Base-by-base conservation (phyloP, 2,888 invertebrate genomes). In the Chaetoderma sp. region DNA sequence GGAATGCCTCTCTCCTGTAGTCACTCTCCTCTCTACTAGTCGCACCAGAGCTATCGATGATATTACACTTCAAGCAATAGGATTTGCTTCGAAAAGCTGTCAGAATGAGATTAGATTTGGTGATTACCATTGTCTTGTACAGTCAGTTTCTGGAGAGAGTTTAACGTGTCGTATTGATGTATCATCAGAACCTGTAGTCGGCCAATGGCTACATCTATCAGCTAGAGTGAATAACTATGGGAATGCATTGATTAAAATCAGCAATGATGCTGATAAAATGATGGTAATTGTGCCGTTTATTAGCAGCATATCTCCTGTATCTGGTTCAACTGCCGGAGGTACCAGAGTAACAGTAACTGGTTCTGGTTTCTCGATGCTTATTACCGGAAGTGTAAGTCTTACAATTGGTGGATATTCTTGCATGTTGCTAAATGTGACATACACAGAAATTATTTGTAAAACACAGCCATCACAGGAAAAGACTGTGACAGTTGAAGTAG, bases 41-140 rank as follows among this genome's bases (percentile, higher is more conserved):
- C 64, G 70, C 27, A 67, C 69, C 65, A 23, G 21, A 10, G 54
- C 42, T 5, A 60, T 44, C 21, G 69, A 71, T 25, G 56, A 57
- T 32, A 70, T 71, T n/a, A 44, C 62, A 1, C 39, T 71, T n/a
- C 50, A 62, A 27, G 49, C 70, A 16, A 62, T 64, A 23, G 63
- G 60, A 5, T 56, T 36, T 28, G 36, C 25, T 23, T 33, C 63
- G 32, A 45, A 49, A 18, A 62, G 64, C 16, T 60, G 54, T 10
- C 69, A 71, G 54, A 42, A 21, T 23, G 28, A 10, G 16, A 33
- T 52, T 3, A n/a, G 16, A 2, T 10, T 52, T 18, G 52, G 30
- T 3, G 52, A 28, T 30, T 28, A 52, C 27, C 13, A 10, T 18
- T 18, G 18, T 32, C 18, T 18, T 13, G 32, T 32, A 4, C 3